Evolutionary conservation across 2,888 invertebrate genomes (phyloP).

Genomic region (Drosophila dives): DNA sequence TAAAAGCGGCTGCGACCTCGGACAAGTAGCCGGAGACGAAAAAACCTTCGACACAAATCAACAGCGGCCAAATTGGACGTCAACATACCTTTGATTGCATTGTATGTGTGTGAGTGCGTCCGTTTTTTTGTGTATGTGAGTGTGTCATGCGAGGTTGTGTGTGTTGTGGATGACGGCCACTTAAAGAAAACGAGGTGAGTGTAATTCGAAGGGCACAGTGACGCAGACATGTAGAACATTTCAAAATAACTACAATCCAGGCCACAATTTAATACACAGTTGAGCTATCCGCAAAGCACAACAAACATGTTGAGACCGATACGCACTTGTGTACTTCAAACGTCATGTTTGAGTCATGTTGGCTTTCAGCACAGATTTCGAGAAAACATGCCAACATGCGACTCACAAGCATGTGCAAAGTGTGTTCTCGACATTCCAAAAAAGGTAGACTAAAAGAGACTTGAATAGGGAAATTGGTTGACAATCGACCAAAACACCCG

Average conservation of each 20-base stretch:
- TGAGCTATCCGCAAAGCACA: conserved; percentile 42
- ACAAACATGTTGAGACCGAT: conserved; percentile 26
- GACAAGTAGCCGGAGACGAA: conserved; percentile 22
- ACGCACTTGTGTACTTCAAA: conserved; percentile 17
- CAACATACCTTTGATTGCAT: conserved; percentile 72
- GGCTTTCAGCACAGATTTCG: conserved; percentile 42
- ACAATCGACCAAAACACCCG: conserved; percentile 27
- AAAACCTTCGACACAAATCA: conserved; percentile 67
- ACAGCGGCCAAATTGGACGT: conserved; percentile 73
- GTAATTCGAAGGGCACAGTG: conserved; percentile 38
- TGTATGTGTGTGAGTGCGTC: conserved; percentile 10
- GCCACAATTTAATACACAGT: conserved; percentile 38
- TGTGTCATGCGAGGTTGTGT: conserved; percentile 19
- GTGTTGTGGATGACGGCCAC: conserved; percentile 32
- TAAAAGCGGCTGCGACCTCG: conserved; percentile 37
- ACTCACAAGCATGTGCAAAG: conserved; percentile 35
- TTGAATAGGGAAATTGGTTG: conserved; percentile 3
- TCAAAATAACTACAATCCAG: conserved; percentile 1
- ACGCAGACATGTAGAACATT: conserved; percentile 5
- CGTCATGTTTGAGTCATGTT: conserved; percentile 41
- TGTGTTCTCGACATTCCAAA: conserved; percentile 11
- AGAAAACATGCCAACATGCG: conserved; percentile 58
- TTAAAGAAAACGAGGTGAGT: conserved; percentile 34
- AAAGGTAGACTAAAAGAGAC: conserved; percentile 11
- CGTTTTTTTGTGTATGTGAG: conserved; percentile 15